Conservation (phyloP, 1,140 invertebrate species). For the Drosophila asahinai region DNA sequence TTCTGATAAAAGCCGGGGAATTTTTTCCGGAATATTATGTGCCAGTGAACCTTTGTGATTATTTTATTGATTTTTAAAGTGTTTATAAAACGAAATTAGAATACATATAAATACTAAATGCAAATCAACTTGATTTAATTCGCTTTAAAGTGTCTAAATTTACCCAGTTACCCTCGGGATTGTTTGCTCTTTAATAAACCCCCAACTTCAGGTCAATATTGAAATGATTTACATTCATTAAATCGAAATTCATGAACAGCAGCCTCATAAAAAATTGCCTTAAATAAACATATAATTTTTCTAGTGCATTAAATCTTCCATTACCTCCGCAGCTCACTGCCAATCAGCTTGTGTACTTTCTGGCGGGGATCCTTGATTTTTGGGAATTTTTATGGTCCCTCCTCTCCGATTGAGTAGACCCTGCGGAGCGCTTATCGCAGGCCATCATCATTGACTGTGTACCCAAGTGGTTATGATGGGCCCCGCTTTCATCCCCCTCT, state of each 20-base stretch:
- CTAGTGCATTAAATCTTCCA: conserved; percentile 53
- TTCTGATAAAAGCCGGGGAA: background rate
- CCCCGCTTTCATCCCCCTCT: background rate
- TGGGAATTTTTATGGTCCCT: conserved; percentile 55
- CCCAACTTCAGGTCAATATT: conserved; percentile 17
- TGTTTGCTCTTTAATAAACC: background rate
- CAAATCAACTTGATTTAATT: background rate
- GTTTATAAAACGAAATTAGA: background rate
- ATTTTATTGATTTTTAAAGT: background rate
- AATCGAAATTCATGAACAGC: conserved; percentile 32
- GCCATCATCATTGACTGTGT: conserved; percentile 75
- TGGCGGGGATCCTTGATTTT: conserved; percentile 26
- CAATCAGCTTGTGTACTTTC: conserved; percentile 35
- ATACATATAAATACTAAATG: background rate
- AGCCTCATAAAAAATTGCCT: conserved; percentile 18
- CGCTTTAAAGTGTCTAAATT: background rate
- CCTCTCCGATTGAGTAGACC: conserved; percentile 64
- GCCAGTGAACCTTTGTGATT: background rate
- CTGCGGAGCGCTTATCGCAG: conserved; percentile 72
- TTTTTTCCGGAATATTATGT: background rate
- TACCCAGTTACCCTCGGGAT: too few relatives aligned
- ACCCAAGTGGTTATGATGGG: conserved; percentile 52
- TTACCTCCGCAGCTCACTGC: background rate
- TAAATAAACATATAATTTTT: conserved; percentile 52
- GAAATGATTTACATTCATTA: conserved; percentile 48